Conservation (phyloP, 2,888 invertebrate genomes). For the Hypomecis punctinalis region DNA sequence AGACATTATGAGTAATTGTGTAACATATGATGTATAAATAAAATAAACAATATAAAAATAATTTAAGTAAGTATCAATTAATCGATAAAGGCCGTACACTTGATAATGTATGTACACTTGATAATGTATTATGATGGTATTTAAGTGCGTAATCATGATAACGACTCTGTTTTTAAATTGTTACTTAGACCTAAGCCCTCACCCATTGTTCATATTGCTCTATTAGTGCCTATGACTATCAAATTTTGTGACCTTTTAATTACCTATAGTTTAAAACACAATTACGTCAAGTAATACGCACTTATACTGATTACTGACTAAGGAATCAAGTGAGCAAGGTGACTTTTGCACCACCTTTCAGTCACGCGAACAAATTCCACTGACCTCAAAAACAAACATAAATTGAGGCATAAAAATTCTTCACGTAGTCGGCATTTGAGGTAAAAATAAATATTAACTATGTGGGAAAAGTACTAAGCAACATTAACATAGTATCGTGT, state of each 20-base stretch:
- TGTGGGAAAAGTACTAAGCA: constrained; percentile 26
- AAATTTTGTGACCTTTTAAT: constrained; percentile 24
- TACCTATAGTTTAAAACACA: constrained; percentile 26
- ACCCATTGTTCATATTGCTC: background rate
- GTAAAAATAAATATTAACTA: constrained; percentile 30
- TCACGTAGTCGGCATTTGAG: constrained; percentile 28
- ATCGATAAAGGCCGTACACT: too few species aligned
- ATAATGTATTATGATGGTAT: too few species aligned
- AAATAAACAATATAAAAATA: too few species aligned
- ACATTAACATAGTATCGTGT: constrained; percentile 31
- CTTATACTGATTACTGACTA: constrained; percentile 35
- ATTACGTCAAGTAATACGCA: constrained; percentile 27
- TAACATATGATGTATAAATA: too few species aligned
- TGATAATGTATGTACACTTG: too few species aligned
- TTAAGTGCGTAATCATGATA: too few species aligned
- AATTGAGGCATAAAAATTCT: constrained; percentile 35
- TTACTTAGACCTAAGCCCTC: background rate
- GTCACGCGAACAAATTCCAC: constrained; percentile 36
- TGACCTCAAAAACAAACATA: constrained; percentile 36
- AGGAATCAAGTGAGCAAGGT: constrained; percentile 35
- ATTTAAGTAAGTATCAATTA: too few species aligned
- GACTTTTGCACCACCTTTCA: constrained; percentile 37
- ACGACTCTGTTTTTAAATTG: background rate
- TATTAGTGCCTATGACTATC: background rate
- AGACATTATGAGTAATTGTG: too few species aligned